phyloP scores from a whole-genome alignment of 2,888 invertebrate genomes.

The Nymphalis urticae region DNA sequence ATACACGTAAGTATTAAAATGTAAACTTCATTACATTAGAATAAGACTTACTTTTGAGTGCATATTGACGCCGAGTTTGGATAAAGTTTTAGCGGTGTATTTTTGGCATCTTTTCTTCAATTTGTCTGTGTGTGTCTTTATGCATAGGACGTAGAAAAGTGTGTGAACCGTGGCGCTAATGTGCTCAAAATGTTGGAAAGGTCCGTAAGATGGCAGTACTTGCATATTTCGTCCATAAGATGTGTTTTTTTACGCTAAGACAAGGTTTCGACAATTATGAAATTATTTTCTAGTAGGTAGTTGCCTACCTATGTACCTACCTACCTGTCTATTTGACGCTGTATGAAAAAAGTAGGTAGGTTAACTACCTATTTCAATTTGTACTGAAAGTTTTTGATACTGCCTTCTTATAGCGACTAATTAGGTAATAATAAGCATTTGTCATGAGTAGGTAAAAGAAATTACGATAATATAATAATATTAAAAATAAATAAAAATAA shows the following conservation, averaged over 20 bases:
- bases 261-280: not conserved
- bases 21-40: not conserved
- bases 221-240: not conserved
- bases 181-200: constrained; percentile 51
- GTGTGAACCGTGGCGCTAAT: constrained; percentile 66
- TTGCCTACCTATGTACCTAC: no score
- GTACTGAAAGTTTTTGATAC: no score
- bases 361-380: no score
- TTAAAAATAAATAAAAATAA: no score
- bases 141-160: constrained; percentile 42
- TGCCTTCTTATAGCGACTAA: no score
- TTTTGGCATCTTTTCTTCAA: constrained; percentile 65
- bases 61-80: constrained; percentile 26
- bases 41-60: constrained; percentile 41
- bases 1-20: constrained; percentile 32
- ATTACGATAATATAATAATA: no score
- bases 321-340: no score
- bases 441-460: no score
- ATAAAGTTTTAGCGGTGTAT: constrained; percentile 46
- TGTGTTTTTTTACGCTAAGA: constrained; percentile 20
- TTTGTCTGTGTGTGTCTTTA: constrained; percentile 47
- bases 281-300: no score
- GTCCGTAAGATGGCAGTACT: constrained; percentile 64
- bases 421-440: no score
- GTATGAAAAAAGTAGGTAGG: no score